phyloP scores from a whole-genome alignment of 2,888 invertebrate genomes.

The Heliconius cydno region DNA sequence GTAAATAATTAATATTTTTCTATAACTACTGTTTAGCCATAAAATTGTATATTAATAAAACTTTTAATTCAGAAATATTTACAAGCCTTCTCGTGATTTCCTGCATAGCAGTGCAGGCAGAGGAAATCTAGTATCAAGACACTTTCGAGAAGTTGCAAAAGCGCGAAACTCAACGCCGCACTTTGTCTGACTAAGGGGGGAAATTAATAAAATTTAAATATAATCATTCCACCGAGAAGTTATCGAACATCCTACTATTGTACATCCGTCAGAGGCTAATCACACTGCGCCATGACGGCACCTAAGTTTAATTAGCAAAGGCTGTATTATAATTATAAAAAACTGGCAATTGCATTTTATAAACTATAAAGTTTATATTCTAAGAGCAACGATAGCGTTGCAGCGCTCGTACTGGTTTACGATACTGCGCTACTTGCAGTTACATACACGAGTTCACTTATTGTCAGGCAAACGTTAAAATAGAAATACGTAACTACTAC shows the following conservation, averaged over 20 bases:
- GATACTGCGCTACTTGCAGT: neutral
- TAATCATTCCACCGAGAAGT: too few relatives aligned
- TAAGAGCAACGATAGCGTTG: neutral
- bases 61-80: too few relatives aligned
- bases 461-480: neutral
- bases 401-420: neutral
- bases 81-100: neutral
- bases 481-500: neutral
- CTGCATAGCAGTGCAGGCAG: neutral
- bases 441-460: neutral
- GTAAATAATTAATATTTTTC: too few relatives aligned
- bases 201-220: too few relatives aligned
- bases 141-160: neutral
- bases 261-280: too few relatives aligned
- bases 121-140: neutral
- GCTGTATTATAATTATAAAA: neutral
- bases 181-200: neutral
- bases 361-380: neutral
- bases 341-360: neutral
- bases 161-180: neutral
- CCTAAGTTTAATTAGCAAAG: neutral
- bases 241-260: too few relatives aligned
- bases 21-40: neutral
- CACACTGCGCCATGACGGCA: too few relatives aligned
- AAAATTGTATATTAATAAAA: too few relatives aligned